Evolutionary conservation across 1,140 invertebrate genomes (phyloP), one percentile per base, ranked within the genome.

Genomic region (Drosophila nebulosa): DNA sequence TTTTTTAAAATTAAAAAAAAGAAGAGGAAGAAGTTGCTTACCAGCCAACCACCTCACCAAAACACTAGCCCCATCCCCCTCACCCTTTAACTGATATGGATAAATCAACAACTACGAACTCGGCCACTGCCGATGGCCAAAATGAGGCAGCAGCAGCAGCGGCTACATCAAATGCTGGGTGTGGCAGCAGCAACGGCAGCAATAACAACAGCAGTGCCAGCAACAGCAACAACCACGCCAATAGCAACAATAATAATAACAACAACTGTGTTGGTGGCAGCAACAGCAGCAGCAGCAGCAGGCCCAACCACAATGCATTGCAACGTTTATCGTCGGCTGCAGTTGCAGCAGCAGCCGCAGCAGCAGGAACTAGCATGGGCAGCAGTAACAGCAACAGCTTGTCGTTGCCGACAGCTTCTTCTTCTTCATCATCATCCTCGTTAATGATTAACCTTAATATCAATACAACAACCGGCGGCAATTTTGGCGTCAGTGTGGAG

Each of bases 381-480:
- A 62, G 42, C 58, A 60, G 35, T n/a, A n/a, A n/a, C 65, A 69
- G 57, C 55, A 27, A 36, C 53, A 55, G 16, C 60, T 30, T 46
- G 16, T 27, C 51, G 5, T 26, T 12, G 6, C 9, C 51, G 9
- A 4, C 52, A 27, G 1, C 50, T n/a, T 26, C 50, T 1, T 53
- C 51, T 27, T 50, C 46, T 22, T 22, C 42, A 2, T 50, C 60
- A 51, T 22, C 64, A 32, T 64, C 67, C 30, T 53, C 69, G 24
- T 36, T 60, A 32, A 69, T 63, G 58, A 96, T 96, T 92, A 96
- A 95, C 90, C 94, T 97, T 85, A 96, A 95, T 92, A 95, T 97
- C 90, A 96, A 95, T 86, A 97, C 97, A 74, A 98, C 97, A 59
- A 98, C 97, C 65, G 97, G 97, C 81, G 97, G 97, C 84, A 96